Evolutionary conservation across 2,797 vertebrate species (phyloP).

Genomic region (Eospalax fontanierii): DNA sequence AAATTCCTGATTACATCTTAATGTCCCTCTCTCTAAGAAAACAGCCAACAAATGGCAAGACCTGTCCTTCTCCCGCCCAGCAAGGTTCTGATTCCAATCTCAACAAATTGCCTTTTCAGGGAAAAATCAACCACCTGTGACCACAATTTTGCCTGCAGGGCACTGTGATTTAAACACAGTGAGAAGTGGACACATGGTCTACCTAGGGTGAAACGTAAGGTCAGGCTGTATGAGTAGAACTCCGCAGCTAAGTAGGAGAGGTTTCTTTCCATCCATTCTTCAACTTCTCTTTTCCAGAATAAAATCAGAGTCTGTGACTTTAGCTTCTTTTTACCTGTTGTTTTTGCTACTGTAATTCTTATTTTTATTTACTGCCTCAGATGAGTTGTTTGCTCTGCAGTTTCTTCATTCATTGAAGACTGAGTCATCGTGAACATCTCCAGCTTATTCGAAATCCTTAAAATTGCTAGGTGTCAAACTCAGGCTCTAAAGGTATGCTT

Average conservation of each 20-base stretch:
- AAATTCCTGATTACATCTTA: slow-evolving; percentile 38
- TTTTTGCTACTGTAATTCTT: background rate
- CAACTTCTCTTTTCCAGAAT: background rate
- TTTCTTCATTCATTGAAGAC: background rate
- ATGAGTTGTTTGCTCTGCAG: background rate
- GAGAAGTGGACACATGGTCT: background rate
- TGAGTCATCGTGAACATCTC: background rate
- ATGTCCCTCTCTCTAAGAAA: slow-evolving; percentile 29
- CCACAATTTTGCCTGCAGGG: background rate
- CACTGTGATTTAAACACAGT: background rate
- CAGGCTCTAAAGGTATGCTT: background rate
- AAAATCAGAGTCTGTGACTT: background rate
- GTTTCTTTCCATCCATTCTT: background rate
- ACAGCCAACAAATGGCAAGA: background rate
- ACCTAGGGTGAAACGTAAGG: background rate
- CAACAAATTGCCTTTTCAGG: slow-evolving; percentile 53
- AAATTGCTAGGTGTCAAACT: background rate
- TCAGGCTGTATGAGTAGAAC: background rate
- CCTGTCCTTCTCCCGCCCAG: background rate
- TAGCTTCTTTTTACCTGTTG: background rate
- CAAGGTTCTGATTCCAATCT: slow-evolving; percentile 16
- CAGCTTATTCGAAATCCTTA: slow-evolving; percentile 34
- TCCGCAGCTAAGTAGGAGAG: background rate
- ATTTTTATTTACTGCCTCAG: background rate
- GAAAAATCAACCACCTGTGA: slow-evolving; percentile 43